Evolutionary conservation across 2,888 invertebrate species (phyloP), one percentile per base, ranked within the genome.

Genomic region (Drosophila prostipennis): DNA sequence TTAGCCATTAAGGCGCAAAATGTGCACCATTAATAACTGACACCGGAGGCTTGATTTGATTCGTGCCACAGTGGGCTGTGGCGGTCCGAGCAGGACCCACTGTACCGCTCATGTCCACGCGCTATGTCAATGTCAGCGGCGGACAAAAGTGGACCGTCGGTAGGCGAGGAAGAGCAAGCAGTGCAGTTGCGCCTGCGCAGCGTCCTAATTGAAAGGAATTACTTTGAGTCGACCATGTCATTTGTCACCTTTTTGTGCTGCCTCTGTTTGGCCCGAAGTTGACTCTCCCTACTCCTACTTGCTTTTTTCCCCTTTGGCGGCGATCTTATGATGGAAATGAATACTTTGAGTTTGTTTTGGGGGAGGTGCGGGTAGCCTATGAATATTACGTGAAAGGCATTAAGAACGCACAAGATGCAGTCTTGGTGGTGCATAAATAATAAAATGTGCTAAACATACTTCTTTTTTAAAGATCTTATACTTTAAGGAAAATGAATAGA

Each of bases 11-110:
- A 91, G 90, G 89, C 91, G 86, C 90, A 90, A 90, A 91, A 90
- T 91, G 91, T 90, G 91, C 90, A 89, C 90, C 91, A 91, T 91
- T 91, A 91, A 91, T 91, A 91, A 90, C 91, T 91, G 91, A 91
- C 91, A 90, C 81, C 36, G 54, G 75, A 73, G 82, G 82, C 87
- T 84, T 84, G 89, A 90, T 90, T 91, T 91, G 91, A 91, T 91
- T 90, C 90, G 89, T 89, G 78, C 53, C 53, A 51, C 40, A 46
- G 34, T 32, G 57, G 6, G 40, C 53, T 40, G n/a, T 58, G 2
- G 42, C 11, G 7, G 49, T 13, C 36, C 2, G 53, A 23, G 60
- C 48, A 54, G 23, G 73, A 11, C 43, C 55, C 69, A 42, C 68
- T 68, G 74, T 77, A 74, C 72, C 74, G 79, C 75, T 73, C 71